These are phyloP conservation scores for Dryobotodes eremita DNA, from an alignment of 2,888 invertebrate species.

Conservation along the genomic window DNA sequence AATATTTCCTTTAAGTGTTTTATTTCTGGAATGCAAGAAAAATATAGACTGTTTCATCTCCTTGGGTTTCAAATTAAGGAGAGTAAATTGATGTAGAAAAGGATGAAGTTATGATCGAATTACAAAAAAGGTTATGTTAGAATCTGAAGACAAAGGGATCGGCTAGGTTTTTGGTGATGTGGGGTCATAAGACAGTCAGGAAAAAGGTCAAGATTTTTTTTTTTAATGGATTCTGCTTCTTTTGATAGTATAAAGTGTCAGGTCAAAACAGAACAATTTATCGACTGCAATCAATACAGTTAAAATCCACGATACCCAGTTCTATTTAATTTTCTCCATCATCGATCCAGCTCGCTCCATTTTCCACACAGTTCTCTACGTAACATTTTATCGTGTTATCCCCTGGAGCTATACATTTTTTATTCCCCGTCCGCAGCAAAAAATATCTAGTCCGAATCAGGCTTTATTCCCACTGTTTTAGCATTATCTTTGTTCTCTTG, in stretches of 20 bases:
- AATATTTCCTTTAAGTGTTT: constrained; percentile 15
- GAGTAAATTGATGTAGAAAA: constrained; percentile 3
- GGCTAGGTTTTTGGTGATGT: background rate
- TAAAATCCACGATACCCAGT: constrained; percentile 22
- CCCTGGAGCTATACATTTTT: constrained; percentile 62
- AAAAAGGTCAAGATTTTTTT: background rate
- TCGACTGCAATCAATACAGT: constrained; percentile 21
- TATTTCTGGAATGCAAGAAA: constrained; percentile 16
- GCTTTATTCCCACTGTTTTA: constrained; percentile 65
- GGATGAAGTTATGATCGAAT: background rate
- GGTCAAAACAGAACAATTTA: background rate
- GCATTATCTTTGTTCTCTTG: constrained; percentile 60
- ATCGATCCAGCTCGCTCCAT: constrained; percentile 49
- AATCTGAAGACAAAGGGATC: background rate
- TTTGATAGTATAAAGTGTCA: background rate
- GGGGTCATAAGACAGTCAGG: background rate
- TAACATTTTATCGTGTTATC: constrained; percentile 60
- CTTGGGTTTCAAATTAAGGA: constrained; percentile 32
- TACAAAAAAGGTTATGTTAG: background rate
- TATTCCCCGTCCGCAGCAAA: constrained; percentile 52
- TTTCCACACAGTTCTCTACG: constrained; percentile 51
- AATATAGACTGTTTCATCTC: background rate
- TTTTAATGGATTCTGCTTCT: background rate
- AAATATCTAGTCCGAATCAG: constrained; percentile 63
- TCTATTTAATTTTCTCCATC: constrained; percentile 52